Conservation (phyloP, 2,797 vertebrate genomes). For the Acomys russatus region DNA sequence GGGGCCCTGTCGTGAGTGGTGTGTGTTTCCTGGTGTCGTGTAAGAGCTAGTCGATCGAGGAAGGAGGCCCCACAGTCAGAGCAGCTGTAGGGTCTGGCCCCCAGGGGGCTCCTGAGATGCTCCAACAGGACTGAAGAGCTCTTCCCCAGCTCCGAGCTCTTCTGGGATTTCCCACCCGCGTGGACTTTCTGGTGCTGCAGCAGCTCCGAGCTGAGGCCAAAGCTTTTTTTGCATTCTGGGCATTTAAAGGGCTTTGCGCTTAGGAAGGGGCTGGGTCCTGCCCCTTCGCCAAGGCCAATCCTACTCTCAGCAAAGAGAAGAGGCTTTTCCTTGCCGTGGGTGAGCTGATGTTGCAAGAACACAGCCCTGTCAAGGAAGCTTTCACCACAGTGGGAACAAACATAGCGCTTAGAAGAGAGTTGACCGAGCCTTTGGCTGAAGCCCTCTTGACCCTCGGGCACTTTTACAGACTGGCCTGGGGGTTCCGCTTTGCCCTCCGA, state of each 20-base stretch:
- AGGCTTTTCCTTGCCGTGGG: constrained; percentile 78
- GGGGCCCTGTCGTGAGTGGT: constrained; percentile 75
- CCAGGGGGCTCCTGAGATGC: constrained; percentile 82
- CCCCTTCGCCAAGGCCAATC: constrained; percentile 76
- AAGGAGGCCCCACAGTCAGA: constrained; percentile 80
- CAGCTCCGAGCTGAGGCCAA: constrained; percentile 83
- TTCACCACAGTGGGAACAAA: constrained; percentile 82
- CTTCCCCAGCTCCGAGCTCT: constrained; percentile 74
- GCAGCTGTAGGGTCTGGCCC: constrained; percentile 81
- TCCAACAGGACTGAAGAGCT: constrained; percentile 82
- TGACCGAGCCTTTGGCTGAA: constrained; percentile 76
- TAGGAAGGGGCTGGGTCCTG: constrained; percentile 80
- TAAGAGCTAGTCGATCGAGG: constrained; percentile 70
- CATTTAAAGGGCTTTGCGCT: constrained; percentile 83
- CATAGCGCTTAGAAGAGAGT: constrained; percentile 77
- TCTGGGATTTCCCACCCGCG: constrained; percentile 66
- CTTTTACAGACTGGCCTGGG: constrained; percentile 69
- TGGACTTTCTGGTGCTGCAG: constrained; percentile 83
- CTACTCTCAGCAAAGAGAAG: constrained; percentile 75
- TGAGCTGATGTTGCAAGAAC: constrained; percentile 83
- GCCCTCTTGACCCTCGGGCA: constrained; percentile 76
- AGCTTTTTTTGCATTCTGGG: constrained; percentile 83
- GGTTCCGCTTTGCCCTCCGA: constrained; percentile 65
- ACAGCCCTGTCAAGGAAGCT: constrained; percentile 80
- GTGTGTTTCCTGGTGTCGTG: constrained; percentile 80